Evolutionary conservation across 92 coral and sea anemone species (phyloP).

Genomic region (Porites rus): DNA sequence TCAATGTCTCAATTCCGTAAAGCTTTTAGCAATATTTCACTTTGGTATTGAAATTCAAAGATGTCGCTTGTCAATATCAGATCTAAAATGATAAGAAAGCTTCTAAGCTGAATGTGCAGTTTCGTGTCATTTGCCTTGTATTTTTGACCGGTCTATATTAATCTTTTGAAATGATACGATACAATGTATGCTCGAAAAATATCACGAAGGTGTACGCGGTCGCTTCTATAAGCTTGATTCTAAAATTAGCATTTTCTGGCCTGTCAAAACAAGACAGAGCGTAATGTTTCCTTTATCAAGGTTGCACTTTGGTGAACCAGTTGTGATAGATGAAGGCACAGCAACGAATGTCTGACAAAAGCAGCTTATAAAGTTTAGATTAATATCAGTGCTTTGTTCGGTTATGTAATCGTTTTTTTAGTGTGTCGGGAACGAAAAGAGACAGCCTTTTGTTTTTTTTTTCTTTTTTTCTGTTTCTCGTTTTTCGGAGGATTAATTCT

Average conservation of each 20-base stretch:
- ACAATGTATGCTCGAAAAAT: neutral
- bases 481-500: neutral
- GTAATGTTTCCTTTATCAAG: neutral
- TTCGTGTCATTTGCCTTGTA: constrained; percentile 15
- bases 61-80: constrained; percentile 21
- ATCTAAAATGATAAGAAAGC: constrained; percentile 11
- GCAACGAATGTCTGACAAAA: neutral
- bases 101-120: neutral
- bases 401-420: neutral
- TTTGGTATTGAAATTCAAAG: constrained; percentile 11
- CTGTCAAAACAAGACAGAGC: neutral
- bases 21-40: constrained; percentile 8
- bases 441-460: neutral
- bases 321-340: neutral
- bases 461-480: neutral
- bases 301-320: neutral
- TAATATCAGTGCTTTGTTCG: neutral
- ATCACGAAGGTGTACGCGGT: neutral
- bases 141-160: neutral
- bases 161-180: constrained; percentile 1
- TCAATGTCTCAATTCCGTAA: constrained; percentile 8
- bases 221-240: neutral
- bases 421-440: neutral
- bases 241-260: neutral
- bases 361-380: neutral